Base-by-base conservation (phyloP, 2,113 vertebrate species). In the Phylloscopus trochiloides region DNA sequence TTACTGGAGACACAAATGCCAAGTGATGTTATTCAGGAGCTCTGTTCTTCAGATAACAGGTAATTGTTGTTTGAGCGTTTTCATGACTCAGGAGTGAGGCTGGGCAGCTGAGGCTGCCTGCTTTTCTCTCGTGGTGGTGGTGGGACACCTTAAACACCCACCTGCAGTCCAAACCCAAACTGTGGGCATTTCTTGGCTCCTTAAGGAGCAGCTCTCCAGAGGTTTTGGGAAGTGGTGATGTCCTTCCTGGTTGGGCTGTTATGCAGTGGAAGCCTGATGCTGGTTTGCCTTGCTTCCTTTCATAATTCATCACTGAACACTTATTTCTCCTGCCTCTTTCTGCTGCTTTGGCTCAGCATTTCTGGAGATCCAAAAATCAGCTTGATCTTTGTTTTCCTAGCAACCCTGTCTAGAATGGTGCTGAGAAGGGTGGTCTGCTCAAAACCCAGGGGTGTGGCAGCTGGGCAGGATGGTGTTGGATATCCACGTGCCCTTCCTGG, bases 321-420 rank as follows among this genome's bases (percentile, higher is more conserved):
- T 38, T 43, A 24, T 24, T 34, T 29, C 29, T 59, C 42, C 45
- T 45, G 34, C 25, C 15, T n/a, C 31, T 34, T 63, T 18, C 83
- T 72, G 32, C 58, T 82, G 11, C 43, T 68, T 36, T 19, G 31
- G 40, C 55, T 80, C n/a, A 15, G 28, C 5, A 6, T 79, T 73
- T 38, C 24, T 42, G 13, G 19, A 38, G 14, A 55, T 31, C 29
- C 48, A 9, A 36, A 57, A 48, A 34, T 36, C 1, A 2, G 1
- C 31, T 45, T 24, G 70, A 77, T 28, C 38, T 50, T 26, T 12
- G 5, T 19, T 75, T 55, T 43, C 45, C 19, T 36, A 48, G 19
- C 61, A 57, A 0, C 25, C 0, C 0, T 52, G 31, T 47, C 55
- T 34, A 1, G 26, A 34, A 25, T 11, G 29, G 43, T 45, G 29